phyloP scores from a whole-genome alignment of 2,113 vertebrate genomes.

The Todiramphus saurophagus region DNA sequence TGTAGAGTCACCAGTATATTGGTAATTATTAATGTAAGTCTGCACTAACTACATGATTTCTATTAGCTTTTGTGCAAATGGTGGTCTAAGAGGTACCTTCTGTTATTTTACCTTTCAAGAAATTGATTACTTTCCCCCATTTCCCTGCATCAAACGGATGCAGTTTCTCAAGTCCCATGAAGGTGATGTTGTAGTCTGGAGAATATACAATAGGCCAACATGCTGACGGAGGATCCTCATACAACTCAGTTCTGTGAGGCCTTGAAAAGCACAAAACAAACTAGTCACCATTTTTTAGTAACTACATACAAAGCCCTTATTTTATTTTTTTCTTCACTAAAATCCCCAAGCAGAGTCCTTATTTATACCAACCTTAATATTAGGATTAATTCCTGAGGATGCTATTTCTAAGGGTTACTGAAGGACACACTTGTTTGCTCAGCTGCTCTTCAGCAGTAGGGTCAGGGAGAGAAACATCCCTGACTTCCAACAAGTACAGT shows the following conservation, averaged over 20 bases:
- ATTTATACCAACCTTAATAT: background rate
- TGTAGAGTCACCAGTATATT: background rate
- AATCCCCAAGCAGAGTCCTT: background rate
- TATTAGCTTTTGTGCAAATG: background rate
- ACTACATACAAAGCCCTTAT: background rate
- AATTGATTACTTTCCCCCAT: constrained; percentile 94
- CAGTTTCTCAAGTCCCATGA: constrained; percentile 94
- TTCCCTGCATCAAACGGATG: constrained; percentile 96
- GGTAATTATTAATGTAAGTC: background rate
- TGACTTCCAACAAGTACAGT: background rate
- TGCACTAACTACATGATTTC: background rate
- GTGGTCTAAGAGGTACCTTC: background rate
- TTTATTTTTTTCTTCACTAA: background rate
- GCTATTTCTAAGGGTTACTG: background rate
- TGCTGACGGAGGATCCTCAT: constrained; percentile 73
- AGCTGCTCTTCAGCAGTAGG: background rate
- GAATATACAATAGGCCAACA: constrained; percentile 92
- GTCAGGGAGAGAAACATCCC: background rate
- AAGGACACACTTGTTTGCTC: background rate
- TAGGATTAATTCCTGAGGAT: background rate
- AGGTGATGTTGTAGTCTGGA: constrained; percentile 93
- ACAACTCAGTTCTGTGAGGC: constrained; percentile 83
- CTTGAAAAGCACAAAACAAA: constrained; percentile 63
- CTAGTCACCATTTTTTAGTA: background rate
- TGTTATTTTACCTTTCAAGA: constrained; percentile 86